A percentile compares a stretch with the other conserved stretches of the same genome.
Evolutionary conservation across 2,797 vertebrate species (phyloP).

Genomic region (Hyperoplus immaculatus): DNA sequence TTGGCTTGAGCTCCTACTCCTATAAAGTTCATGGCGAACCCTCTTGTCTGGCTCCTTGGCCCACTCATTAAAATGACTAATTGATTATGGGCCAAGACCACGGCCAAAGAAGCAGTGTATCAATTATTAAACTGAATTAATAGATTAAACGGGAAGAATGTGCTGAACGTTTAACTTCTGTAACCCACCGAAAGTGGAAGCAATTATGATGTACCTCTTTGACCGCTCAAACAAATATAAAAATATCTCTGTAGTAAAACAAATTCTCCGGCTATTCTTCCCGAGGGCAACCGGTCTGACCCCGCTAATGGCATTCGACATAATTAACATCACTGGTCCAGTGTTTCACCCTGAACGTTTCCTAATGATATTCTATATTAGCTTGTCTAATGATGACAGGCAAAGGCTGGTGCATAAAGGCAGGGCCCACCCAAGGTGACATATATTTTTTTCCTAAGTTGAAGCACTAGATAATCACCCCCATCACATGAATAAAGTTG

Average conservation of each 20-base stretch:
- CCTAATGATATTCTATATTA: slow-evolving; percentile 52
- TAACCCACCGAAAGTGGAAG: slow-evolving; percentile 75
- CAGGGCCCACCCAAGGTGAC: slow-evolving; percentile 5
- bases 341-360: slow-evolving; percentile 16
- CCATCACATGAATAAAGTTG: slow-evolving; percentile 18
- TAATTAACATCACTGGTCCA: slow-evolving; percentile 56
- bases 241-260: slow-evolving; percentile 14
- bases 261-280: slow-evolving; percentile 4
- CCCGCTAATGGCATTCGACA: slow-evolving; percentile 39
- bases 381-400: slow-evolving; percentile 32
- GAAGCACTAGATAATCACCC: slow-evolving; percentile 26
- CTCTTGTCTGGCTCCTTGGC: slow-evolving; percentile 48
- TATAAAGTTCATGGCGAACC: slow-evolving; percentile 45
- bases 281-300: slow-evolving; percentile 34
- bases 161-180: slow-evolving; percentile 78
- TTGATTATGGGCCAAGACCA: slow-evolving; percentile 75
- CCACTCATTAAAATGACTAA: slow-evolving; percentile 78
- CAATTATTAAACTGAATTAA: slow-evolving; percentile 86
- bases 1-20: slow-evolving; percentile 42
- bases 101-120: slow-evolving; percentile 75
- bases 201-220: slow-evolving; percentile 72
- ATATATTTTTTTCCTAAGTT: background rate
- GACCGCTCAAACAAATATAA: slow-evolving; percentile 56
- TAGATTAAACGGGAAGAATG: slow-evolving; percentile 81
- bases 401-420: background rate